Conservation (phyloP, 1,140 invertebrate species). For the Akabosia matsudoensis region DNA sequence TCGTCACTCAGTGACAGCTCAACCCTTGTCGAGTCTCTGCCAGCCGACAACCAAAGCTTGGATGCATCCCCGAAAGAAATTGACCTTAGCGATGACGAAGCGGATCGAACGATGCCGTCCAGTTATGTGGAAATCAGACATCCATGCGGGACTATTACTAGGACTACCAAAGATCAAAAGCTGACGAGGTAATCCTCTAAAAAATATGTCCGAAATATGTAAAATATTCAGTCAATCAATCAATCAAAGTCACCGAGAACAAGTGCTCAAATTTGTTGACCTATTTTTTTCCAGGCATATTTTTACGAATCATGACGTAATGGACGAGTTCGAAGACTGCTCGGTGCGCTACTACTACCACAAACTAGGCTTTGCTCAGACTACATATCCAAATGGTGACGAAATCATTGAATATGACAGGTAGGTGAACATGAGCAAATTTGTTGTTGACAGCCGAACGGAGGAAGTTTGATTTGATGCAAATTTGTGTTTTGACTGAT, state of each 20-base stretch:
- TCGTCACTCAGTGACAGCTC: too few species aligned
- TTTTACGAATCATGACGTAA: neutral
- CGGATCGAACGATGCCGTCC: slow-evolving; percentile 6
- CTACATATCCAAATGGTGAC: neutral
- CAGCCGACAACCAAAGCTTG: neutral
- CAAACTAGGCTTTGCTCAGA: neutral
- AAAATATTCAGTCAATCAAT: neutral
- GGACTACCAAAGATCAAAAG: neutral
- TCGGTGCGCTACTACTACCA: slow-evolving; percentile 4
- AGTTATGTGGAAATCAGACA: neutral
- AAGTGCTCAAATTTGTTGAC: neutral
- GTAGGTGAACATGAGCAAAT: neutral
- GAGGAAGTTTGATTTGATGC: too few species aligned
- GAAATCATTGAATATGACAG: slow-evolving; percentile 19
- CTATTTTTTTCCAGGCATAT: neutral
- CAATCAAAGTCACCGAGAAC: neutral
- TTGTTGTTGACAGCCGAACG: neutral
- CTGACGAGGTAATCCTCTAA: neutral
- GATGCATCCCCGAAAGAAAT: neutral
- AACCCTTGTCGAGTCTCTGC: too few species aligned
- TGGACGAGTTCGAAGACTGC: slow-evolving; percentile 13
- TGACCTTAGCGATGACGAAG: neutral
- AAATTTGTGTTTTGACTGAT: neutral
- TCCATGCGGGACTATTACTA: slow-evolving; percentile 4
- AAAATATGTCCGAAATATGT: neutral